Conservation (phyloP, 2,113 vertebrate genomes). For the Maccullochella peelii region DNA sequence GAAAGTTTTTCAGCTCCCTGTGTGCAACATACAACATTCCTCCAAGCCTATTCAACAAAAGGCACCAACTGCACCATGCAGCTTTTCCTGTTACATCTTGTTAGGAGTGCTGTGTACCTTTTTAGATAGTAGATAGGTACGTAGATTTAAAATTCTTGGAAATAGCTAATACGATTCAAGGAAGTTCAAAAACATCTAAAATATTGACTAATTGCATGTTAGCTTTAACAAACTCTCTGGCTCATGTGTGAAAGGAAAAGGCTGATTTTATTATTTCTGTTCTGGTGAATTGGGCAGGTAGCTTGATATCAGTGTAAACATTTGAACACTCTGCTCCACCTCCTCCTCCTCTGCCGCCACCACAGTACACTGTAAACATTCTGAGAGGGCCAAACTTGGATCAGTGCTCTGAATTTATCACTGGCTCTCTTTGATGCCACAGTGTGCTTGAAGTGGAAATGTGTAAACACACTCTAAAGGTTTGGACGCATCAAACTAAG, state of each 20-base stretch:
- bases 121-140: neutral
- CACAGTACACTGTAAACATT: slow-evolving; percentile 53
- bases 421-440: slow-evolving; percentile 49
- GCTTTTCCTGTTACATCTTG: slow-evolving; percentile 22
- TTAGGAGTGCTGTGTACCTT: neutral
- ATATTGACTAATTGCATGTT: neutral
- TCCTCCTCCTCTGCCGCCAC: slow-evolving; percentile 10
- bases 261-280: slow-evolving; percentile 20
- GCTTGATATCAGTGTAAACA: slow-evolving; percentile 52
- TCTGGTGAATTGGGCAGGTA: slow-evolving; percentile 7
- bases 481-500: slow-evolving; percentile 24
- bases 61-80: neutral
- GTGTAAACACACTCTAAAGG: slow-evolving; percentile 42
- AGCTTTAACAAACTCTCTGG: neutral
- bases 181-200: neutral
- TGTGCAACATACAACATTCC: slow-evolving; percentile 14
- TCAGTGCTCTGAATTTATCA: slow-evolving; percentile 49
- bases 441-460: slow-evolving; percentile 46
- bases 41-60: slow-evolving; percentile 23
- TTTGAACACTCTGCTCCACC: slow-evolving; percentile 20
- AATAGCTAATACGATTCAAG: neutral
- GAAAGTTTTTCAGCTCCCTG: neutral
- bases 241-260: neutral
- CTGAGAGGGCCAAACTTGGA: slow-evolving; percentile 31
- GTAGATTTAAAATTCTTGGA: neutral